Evolutionary conservation across 2,888 invertebrate genomes (phyloP), one percentile per base, ranked within the genome.

Genomic region (Smittia aterrima): DNA sequence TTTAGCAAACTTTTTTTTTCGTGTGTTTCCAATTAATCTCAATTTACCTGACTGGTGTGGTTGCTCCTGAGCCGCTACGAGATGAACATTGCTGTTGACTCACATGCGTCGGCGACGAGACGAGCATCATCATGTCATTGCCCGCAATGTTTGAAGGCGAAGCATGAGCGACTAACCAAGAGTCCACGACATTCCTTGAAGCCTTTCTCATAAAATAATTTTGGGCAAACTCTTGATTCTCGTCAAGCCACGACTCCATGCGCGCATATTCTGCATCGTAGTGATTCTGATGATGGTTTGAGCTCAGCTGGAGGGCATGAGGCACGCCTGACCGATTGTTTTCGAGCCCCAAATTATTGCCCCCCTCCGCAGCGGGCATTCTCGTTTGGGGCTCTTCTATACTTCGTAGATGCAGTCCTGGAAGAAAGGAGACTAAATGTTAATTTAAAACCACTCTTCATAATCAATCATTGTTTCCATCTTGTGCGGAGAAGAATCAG

Each of bases 181-280:
- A 90, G 83, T 96, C 96, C 79, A 96, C 94, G 81, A 95, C 92
- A 81, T 94, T 93, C 78, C 95, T 88, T 77, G 95, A 93, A 78
- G 94, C 96, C 86, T 96, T 96, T 84, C 96, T 93, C 84, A 77
- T 83, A 82, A 96, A 96, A 84, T 96, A 97, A 84, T 96, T 95
- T 82, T 95, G 92, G 78, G 94, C 92, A 83, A 96, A 97, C 83
- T 95, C 95, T 78, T 93, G 95, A 86, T 97, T 96, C 83, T 96
- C 96, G 84, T 97, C 96, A 78, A 97, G 89, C 96, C 96, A 97
- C 79, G 94, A 90, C 85, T 96, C 96, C 86, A 96, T 94, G 77
- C 91, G 89, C 75, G 93, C 91, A 83, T 92, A 92, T 83, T 94
- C 93, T 77, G 92, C 90, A 84, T 93, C 92, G 83, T 93, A 93